These are phyloP conservation scores for Chrysopa pallens DNA, from an alignment of 1,140 invertebrate genomes.

Conservation along the genomic window DNA sequence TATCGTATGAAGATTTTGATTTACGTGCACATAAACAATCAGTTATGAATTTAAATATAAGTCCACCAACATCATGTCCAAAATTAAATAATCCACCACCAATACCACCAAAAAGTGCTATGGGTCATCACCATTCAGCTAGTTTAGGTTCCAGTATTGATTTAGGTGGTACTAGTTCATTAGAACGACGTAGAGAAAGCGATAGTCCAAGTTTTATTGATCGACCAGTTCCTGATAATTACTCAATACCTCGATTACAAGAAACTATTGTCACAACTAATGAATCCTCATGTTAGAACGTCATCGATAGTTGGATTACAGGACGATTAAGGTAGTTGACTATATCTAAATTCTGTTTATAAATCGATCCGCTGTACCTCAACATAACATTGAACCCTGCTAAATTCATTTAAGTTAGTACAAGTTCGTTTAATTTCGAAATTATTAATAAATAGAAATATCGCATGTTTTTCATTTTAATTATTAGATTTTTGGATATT, in stretches of 20 bases:
- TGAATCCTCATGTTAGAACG: not conserved
- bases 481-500: too few relatives aligned
- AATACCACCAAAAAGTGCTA: constrained; percentile 30
- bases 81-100: constrained; percentile 29
- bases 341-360: too few relatives aligned
- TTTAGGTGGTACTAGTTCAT: constrained; percentile 16
- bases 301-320: too few relatives aligned
- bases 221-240: constrained; percentile 22
- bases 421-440: too few relatives aligned
- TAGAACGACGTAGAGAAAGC: constrained; percentile 10
- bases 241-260: constrained; percentile 32
- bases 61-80: constrained; percentile 20
- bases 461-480: too few relatives aligned
- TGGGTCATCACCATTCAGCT: constrained; percentile 7
- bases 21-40: constrained; percentile 23
- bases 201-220: constrained; percentile 1
- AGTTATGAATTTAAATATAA: constrained; percentile 17
- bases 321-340: too few relatives aligned
- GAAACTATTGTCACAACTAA: constrained; percentile 7
- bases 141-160: constrained; percentile 24
- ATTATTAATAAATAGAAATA: too few relatives aligned
- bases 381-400: too few relatives aligned
- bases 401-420: too few relatives aligned
- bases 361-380: too few relatives aligned
- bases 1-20: constrained; percentile 36